Percentiles rank a stretch among this genome's conserved stretches.
phyloP scores from a whole-genome alignment of 1,140 invertebrate species.

The Lamellibrachia luymesi region DNA sequence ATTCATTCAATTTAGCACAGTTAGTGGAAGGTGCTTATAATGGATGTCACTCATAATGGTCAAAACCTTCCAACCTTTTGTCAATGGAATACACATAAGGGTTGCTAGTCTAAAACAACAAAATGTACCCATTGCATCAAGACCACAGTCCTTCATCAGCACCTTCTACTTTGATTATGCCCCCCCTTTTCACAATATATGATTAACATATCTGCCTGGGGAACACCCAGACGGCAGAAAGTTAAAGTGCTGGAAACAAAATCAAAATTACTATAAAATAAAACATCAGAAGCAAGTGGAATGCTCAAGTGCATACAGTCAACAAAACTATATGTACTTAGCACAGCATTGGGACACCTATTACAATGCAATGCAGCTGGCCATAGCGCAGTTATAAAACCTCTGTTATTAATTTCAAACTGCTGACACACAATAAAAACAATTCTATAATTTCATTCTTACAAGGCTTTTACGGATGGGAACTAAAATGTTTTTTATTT shows the following conservation, averaged over 20 bases:
- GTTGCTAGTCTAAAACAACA: not conserved
- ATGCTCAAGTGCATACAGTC: not conserved
- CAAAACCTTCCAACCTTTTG: not conserved
- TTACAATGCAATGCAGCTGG: not conserved
- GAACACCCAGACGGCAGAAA: not conserved
- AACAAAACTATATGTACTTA: not conserved
- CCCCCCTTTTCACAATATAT: not conserved
- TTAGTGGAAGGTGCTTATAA: not conserved
- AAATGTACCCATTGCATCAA: not conserved
- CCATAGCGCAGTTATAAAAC: not conserved
- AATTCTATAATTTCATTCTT: too few species aligned
- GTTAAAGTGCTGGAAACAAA: not conserved
- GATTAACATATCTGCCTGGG: not conserved
- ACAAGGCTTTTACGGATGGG: too few species aligned
- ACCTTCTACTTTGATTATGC: not conserved
- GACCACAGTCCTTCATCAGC: not conserved
- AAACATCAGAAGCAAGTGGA: not conserved
- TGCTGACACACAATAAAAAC: too few species aligned
- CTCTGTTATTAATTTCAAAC: not conserved
- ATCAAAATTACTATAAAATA: not conserved
- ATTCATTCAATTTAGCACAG: not conserved
- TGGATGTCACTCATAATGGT: not conserved
- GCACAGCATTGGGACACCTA: not conserved
- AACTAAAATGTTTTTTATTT: too few species aligned
- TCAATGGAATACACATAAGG: not conserved